Evolutionary conservation across 2,888 invertebrate genomes (phyloP), one percentile per base, ranked within the genome.

Genomic region (Enchytraeus crypticus): DNA sequence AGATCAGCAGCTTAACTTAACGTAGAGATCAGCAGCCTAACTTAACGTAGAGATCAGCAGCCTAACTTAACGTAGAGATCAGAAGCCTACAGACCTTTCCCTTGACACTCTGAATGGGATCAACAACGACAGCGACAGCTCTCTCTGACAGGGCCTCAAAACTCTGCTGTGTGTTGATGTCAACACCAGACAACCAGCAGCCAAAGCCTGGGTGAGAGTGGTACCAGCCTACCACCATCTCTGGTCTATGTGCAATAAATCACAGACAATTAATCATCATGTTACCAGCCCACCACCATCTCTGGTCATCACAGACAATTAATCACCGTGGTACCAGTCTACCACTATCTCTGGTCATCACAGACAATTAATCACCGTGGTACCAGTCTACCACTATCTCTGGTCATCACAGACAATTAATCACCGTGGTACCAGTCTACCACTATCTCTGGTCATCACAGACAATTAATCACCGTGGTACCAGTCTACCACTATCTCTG

Each of bases 181-280:
- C 98, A 14, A 98, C 98, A 49, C 79, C 96, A 14, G 98, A 98
- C 65, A 98, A 82, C 98, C 98, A 99, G 80, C 98, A 98, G 47
- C 98, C 98, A 81, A 98, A 99, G 38, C 98, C 98, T 71, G 98
- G 98, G 86, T 98, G 98, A 57, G 96, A 96, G 77, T 98, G 98
- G 79, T 98, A 97, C 86, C 86, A 86, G 68, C 95, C 98, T 59
- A 98, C 98, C 23, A 98, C 98, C 97, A 98, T 98, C 83, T 98
- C 98, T 0, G 97, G 98, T 59, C 97, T 79, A 66, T 14, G 68
- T 66, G 21, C n/a, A 49, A 5, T 18, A 59, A 47, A 5, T 33
- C 11, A 11, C 11, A 43, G 11, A 43, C 43, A 14, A n/a, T 43
- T n/a, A n/a, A 43, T 43, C n/a, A n/a, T n/a, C n/a, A n/a, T n/a